Base-by-base conservation (phyloP, 2,888 invertebrate species). In the Euphydryas editha region DNA sequence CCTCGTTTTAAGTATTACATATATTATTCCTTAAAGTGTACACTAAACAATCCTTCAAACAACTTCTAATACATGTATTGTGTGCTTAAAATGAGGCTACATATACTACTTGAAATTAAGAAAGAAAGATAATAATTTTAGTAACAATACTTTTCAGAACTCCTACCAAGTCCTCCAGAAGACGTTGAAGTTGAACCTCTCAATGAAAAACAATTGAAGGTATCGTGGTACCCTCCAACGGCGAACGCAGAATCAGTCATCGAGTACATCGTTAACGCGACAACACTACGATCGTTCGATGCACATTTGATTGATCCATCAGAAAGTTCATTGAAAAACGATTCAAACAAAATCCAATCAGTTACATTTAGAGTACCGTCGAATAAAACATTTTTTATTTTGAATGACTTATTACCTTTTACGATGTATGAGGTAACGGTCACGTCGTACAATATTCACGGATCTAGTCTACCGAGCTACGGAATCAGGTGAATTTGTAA, bases 361-460 rank as follows among this genome's bases (percentile, higher is more conserved):
- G 81, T 91, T 73, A 93, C 92, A 58, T 88, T 90, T 60, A 94
- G 92, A 78, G 95, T 96, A 0, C 92, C 93, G 2, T 91, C 93
- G 4, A 94, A 94, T 71, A 93, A 93, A 74, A 95, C 94, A 1
- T 93, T 86, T 60, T 88, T 95, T 0, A 84, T 94, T 0, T 79
- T 97, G 2, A 94, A 94, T 74, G 94, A 95, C 78, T 87, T 97
- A 42, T 90, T 93, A 13, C 96, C 97, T 0, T 95, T 96, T 78
- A 97, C 96, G 0, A 97, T 97, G 97, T 97, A 97, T 81, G 96
- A 97, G 78, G 93, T 97, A 7, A 94, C 95, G 0, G 95, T 97
- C 11, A 95, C 94, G 0, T 95, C 97, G 0, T 93, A 93, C 62
- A 97, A 97, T 81, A 93, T 94, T 18, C 95, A 95, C 79, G 97